Evolutionary conservation across 2,888 invertebrate species (phyloP).

Genomic region (Oxytorus armatus): DNA sequence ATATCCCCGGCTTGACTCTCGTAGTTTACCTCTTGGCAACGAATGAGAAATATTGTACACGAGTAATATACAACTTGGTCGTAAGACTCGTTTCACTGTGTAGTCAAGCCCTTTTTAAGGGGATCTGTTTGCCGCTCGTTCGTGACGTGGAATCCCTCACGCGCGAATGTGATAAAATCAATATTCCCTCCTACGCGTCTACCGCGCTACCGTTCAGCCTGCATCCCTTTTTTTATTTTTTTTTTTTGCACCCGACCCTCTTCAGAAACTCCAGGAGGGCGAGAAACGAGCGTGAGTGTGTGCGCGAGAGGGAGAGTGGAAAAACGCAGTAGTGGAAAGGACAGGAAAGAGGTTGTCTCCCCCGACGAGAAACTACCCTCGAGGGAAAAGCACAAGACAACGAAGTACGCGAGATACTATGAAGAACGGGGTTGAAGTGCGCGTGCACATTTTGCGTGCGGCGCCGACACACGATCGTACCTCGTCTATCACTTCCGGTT

Average conservation of each 20-base stretch:
- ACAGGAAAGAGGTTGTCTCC: background rate
- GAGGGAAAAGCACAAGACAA: background rate
- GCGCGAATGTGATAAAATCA: slow-evolving; percentile 73
- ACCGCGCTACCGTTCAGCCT: slow-evolving; percentile 13
- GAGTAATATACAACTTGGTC: slow-evolving; percentile 1
- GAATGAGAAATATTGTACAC: background rate
- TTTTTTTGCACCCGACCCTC: slow-evolving; percentile 30
- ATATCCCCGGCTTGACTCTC: background rate
- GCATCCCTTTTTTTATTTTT: slow-evolving; percentile 34
- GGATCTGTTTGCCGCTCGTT: slow-evolving; percentile 54
- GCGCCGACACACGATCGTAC: slow-evolving; percentile 22
- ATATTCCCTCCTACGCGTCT: slow-evolving; percentile 60
- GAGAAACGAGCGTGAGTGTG: slow-evolving; percentile 16
- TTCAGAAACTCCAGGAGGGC: slow-evolving; percentile 10
- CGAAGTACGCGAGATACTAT: no score
- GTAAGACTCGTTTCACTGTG: slow-evolving; percentile 39
- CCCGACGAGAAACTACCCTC: slow-evolving; percentile 24
- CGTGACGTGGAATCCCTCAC: slow-evolving; percentile 69
- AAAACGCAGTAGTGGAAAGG: background rate
- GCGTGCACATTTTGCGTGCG: slow-evolving; percentile 37
- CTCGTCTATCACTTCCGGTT: slow-evolving; percentile 30
- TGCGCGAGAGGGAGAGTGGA: background rate
- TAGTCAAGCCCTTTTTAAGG: slow-evolving; percentile 38
- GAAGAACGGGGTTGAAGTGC: background rate
- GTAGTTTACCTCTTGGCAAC: slow-evolving; percentile 19